These are phyloP conservation scores for Drosophila rellima DNA, from an alignment of 2,888 invertebrate species.

Conservation along the genomic window DNA sequence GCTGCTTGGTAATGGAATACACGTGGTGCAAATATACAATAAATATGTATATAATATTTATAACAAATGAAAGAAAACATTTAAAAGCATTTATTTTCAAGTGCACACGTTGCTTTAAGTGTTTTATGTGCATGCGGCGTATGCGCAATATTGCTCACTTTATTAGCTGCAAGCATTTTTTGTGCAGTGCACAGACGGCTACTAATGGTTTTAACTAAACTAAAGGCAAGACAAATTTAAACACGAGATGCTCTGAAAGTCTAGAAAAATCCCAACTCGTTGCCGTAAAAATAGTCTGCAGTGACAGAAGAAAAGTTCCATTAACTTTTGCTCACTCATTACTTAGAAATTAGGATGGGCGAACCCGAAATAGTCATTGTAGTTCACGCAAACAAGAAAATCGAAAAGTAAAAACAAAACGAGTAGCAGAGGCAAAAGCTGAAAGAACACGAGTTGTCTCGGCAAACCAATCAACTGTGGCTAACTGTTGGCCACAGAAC, in stretches of 20 bases:
- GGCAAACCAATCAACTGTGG: slow-evolving; percentile 78
- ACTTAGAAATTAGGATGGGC: slow-evolving; percentile 61
- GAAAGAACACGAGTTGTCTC: slow-evolving; percentile 56
- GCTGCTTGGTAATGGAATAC: slow-evolving; percentile 50
- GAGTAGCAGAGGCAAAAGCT: slow-evolving; percentile 2
- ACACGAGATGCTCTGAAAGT: slow-evolving; percentile 1
- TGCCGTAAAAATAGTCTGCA: slow-evolving; percentile 23
- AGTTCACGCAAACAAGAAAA: slow-evolving; percentile 35
- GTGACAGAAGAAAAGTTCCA: slow-evolving; percentile 67
- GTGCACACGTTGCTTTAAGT: slow-evolving; percentile 45
- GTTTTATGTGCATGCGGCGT: slow-evolving; percentile 60
- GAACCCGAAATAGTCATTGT: slow-evolving; percentile 41
- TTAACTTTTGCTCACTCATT: slow-evolving; percentile 73
- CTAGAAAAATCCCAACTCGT: neutral
- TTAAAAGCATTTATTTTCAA: neutral
- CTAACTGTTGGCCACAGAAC: slow-evolving; percentile 80
- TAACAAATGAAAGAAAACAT: slow-evolving; percentile 26
- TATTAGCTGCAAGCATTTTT: slow-evolving; percentile 53
- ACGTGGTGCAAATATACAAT: slow-evolving; percentile 52
- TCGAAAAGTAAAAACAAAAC: slow-evolving; percentile 15
- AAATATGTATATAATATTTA: slow-evolving; percentile 50
- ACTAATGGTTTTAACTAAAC: slow-evolving; percentile 49
- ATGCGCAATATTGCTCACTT: slow-evolving; percentile 62
- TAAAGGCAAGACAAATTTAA: slow-evolving; percentile 36
- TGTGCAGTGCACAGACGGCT: slow-evolving; percentile 17